These are phyloP conservation scores for Adineta ricciae DNA, from an alignment of 2,888 invertebrate species.

Conservation along the genomic window DNA sequence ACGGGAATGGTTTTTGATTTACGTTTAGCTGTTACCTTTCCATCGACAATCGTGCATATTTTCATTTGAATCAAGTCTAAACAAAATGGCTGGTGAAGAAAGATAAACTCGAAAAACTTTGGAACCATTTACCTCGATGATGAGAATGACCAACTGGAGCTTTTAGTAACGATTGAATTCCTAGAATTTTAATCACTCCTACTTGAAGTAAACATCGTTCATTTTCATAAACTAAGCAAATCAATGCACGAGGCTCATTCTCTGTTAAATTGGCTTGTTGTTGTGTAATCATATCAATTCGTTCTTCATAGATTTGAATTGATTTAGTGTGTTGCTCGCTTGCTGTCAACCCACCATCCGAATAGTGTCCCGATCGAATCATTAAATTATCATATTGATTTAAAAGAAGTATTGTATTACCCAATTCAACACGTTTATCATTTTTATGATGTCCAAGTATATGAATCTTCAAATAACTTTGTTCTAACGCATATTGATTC, in stretches of 20 bases:
- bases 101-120: background rate
- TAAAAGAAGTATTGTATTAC: background rate
- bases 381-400: conserved; percentile 19
- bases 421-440: background rate
- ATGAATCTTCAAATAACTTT: conserved; percentile 13
- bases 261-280: background rate
- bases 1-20: background rate
- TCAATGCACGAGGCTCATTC: conserved; percentile 21
- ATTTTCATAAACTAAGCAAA: conserved; percentile 20
- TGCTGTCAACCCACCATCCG: background rate
- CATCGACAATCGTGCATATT: background rate
- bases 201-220: conserved; percentile 14
- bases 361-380: background rate
- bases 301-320: background rate
- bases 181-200: background rate
- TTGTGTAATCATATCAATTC: conserved; percentile 11
- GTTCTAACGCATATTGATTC: background rate
- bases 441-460: background rate
- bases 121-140: background rate
- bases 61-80: conserved; percentile 7
- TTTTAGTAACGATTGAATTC: conserved; percentile 1
- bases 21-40: background rate
- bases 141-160: background rate
- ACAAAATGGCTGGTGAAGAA: too few relatives aligned
- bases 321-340: background rate